Evolutionary conservation across 2,888 invertebrate genomes (phyloP).

Genomic region (Aporophyla nigra): DNA sequence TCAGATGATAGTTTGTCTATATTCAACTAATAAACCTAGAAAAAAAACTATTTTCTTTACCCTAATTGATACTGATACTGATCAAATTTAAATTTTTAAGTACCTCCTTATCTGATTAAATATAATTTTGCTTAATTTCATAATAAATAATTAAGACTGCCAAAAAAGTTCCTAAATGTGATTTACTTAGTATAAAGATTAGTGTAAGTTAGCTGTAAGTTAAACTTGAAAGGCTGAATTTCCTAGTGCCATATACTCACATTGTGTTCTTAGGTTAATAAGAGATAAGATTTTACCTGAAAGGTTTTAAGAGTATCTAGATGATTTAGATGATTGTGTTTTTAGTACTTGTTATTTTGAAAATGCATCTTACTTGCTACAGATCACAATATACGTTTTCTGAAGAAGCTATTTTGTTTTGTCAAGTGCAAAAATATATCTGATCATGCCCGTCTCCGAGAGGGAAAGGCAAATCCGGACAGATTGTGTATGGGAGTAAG

Average conservation of each 20-base stretch:
- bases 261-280: conserved; percentile 10
- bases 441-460: conserved; percentile 1
- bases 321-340: conserved; percentile 4
- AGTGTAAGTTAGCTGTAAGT: conserved; percentile 7
- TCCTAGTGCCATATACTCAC: conserved; percentile 13
- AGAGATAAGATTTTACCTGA: conserved; percentile 8
- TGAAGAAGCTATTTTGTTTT: conserved; percentile 8
- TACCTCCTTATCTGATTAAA: background rate
- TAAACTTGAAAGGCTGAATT: conserved; percentile 13
- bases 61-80: background rate
- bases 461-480: background rate
- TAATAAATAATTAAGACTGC: conserved; percentile 11
- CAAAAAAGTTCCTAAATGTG: conserved; percentile 9
- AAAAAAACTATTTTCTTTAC: conserved; percentile 14
- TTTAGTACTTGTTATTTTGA: background rate
- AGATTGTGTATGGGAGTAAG: background rate
- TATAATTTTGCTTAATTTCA: background rate
- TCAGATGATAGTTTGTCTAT: conserved; percentile 22
- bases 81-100: background rate
- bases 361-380: conserved; percentile 2
- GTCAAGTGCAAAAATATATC: conserved; percentile 18
- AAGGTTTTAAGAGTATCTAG: conserved; percentile 14
- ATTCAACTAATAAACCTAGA: conserved; percentile 18
- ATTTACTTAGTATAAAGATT: conserved; percentile 8
- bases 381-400: conserved; percentile 2